Conservation (phyloP, 2,888 invertebrate genomes). For the Cyclophora albipunctata region DNA sequence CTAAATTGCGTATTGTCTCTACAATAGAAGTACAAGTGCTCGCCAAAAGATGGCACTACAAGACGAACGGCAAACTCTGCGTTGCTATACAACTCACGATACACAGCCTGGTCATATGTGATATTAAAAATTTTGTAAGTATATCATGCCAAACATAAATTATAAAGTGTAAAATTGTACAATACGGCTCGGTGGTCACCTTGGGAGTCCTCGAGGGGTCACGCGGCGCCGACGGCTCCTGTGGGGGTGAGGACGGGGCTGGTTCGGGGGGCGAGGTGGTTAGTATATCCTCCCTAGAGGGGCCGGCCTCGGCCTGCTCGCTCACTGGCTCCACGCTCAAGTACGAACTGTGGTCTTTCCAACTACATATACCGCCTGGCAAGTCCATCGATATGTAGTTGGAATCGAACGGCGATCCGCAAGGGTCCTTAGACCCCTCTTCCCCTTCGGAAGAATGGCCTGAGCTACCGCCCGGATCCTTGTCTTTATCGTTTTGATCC, state of each 20-base stretch:
- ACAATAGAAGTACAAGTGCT: constrained; percentile 33
- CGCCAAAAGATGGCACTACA: constrained; percentile 66
- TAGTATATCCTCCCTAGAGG: constrained; percentile 69
- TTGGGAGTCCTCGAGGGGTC: constrained; percentile 54
- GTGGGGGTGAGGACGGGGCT: constrained; percentile 57
- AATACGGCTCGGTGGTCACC: constrained; percentile 72
- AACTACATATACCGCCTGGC: constrained; percentile 87
- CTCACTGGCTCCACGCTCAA: constrained; percentile 71
- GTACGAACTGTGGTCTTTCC: constrained; percentile 88
- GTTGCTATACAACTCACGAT: constrained; percentile 55
- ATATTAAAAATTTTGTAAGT: constrained; percentile 66
- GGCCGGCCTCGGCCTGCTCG: constrained; percentile 25
- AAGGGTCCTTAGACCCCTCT: constrained; percentile 44
- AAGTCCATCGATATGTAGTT: constrained; percentile 82
- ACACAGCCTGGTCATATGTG: constrained; percentile 60
- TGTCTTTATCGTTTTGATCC: constrained; percentile 76
- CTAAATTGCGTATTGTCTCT: constrained; percentile 27
- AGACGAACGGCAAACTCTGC: constrained; percentile 61
- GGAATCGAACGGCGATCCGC: constrained; percentile 61
- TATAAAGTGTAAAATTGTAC: constrained; percentile 67
- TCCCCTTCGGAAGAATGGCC: constrained; percentile 70
- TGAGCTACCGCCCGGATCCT: constrained; percentile 76
- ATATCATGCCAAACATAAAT: constrained; percentile 74
- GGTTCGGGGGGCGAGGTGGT: constrained; percentile 62
- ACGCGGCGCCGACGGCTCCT: constrained; percentile 59